Base-by-base conservation (phyloP, 2,113 vertebrate species). In the Ptychochromis oligacanthus region DNA sequence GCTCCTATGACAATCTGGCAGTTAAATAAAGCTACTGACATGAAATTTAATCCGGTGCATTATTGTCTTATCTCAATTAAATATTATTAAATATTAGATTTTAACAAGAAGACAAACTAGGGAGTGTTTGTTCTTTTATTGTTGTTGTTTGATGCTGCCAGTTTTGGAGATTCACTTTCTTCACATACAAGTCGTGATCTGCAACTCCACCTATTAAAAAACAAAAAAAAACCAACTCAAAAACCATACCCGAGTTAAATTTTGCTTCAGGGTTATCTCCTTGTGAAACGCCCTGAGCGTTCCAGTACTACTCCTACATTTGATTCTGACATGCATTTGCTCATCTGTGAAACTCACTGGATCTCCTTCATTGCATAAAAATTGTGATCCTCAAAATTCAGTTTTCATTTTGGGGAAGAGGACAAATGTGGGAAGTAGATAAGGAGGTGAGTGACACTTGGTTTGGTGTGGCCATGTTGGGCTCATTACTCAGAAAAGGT, bases 1-100 rank as follows among this genome's bases (percentile, higher is more conserved):
- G 38, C 64, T 54, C 13, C 12, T 17, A 17, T 18, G 8, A 76
- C 22, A 76, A 52, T 64, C 31, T 70, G 20, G 22, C 57, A 40
- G 52, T 76, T 18, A 86, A 65, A 84, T 40, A 60, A 60, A 59
- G 6, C 46, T 57, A 58, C 40, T 79, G 5, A 8, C 13, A 70
- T 52, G 18, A 61, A 81, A 79, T 43, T 62, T 57, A 31, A 77
- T 83, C 34, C 15, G 49, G 38, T 40, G 4, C 36, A 40, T 3
- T 28, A 26, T 52, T 72, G 65, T 17, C 43, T 72, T 17, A 52
- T 52, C 17, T 26, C 28, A 28, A 72, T 72, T 52, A 52, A 28
- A 72, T 52, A 31, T 72, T 13, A 72, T 72, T 52, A 52, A 52
- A 52, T 17, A 26, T 72, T 8, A 31, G 3, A 20, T 52, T 52